Base-by-base conservation (phyloP, 2,113 vertebrate species). In the Himantopus leucocephalus region DNA sequence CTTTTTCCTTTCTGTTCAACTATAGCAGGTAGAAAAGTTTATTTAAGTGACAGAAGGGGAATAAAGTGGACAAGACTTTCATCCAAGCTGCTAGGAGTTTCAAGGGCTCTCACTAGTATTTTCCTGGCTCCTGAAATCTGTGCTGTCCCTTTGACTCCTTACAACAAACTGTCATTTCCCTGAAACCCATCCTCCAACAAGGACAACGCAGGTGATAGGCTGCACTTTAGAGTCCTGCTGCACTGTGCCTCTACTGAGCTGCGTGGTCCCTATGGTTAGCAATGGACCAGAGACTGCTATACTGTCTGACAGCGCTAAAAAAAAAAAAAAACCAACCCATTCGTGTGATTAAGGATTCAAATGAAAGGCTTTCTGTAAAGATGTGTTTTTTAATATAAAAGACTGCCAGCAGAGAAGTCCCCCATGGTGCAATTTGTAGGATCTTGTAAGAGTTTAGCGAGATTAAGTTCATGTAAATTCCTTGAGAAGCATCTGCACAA, bases 401-500 rank as follows among this genome's bases (percentile, higher is more conserved):
- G 88, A 55, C 71, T 87, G 22, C 64, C 50, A 88, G 88, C 59
- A 83, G 82, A 73, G 78, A 76, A 73, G 62, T 21, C 52, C 63
- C 91, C 78, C 30, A 43, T 20, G 70, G 73, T 80, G 85, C 88
- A 47, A 16, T 91, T 47, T 88, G 89, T 50, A 90, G 47, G 34
- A 73, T 89, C 53, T 84, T 85, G 34, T 88, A 94, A 76, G 75
- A 93, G 82, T 96, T 96, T 90, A 93, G 85, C 1, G 7, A 93
- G 92, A 94, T 96, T 96, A 93, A 90, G 59, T 27, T 77, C 47
- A 90, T 74, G 67, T 66, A 93, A 91, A 92, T 93, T 82, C 66
- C 35, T 91, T 85, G 34, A 83, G 53, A 79, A 74, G 35, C 62
- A 45, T 75, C 66, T 90, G 45, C 5, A 19, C 45, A 92, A 66